A percentile compares a stretch with the other conserved stretches of the same genome.
phyloP scores from a whole-genome alignment of 2,797 vertebrate species.

The Mastacembelus armatus region DNA sequence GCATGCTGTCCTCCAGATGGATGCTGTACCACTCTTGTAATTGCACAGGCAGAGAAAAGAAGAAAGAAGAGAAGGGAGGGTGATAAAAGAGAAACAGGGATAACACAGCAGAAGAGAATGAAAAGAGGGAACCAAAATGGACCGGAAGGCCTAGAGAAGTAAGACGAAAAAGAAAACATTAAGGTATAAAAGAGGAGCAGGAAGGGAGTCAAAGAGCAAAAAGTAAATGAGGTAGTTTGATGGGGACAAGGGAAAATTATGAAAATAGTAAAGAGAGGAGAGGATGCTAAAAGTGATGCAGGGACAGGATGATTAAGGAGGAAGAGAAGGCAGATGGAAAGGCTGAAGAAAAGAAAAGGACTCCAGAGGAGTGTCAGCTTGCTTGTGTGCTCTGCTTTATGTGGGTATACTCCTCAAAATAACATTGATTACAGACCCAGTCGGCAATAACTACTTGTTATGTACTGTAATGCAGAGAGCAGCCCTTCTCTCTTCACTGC shows the following conservation, averaged over 20 bases:
- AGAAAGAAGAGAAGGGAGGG: not conserved
- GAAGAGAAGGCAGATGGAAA: conserved; percentile 51
- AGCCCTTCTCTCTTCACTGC: conserved; percentile 40
- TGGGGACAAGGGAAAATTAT: conserved; percentile 1
- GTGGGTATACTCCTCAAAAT: conserved; percentile 58
- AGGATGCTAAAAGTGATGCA: conserved; percentile 16
- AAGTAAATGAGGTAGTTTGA: conserved; percentile 23
- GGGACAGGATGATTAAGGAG: conserved; percentile 59
- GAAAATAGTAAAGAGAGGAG: conserved; percentile 15
- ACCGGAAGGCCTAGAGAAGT: not conserved
- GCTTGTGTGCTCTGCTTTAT: conserved; percentile 30
- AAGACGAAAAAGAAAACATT: conserved; percentile 4
- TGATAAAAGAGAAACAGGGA: not conserved
- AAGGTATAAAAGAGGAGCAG: not conserved
- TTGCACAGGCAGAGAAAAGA: conserved; percentile 46
- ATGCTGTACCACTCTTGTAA: conserved; percentile 40
- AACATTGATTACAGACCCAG: conserved; percentile 74
- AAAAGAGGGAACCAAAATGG: not conserved
- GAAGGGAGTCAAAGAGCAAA: conserved; percentile 2
- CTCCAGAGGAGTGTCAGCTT: conserved; percentile 40
- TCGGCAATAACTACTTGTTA: conserved; percentile 63
- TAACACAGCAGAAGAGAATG: conserved; percentile 1
- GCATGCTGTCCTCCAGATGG: conserved; percentile 53
- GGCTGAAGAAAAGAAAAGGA: conserved; percentile 36
- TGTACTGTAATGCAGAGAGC: conserved; percentile 43